Evolutionary conservation across 2,113 vertebrate genomes (phyloP), one percentile per base, ranked within the genome.

Genomic region (Geococcyx californianus): DNA sequence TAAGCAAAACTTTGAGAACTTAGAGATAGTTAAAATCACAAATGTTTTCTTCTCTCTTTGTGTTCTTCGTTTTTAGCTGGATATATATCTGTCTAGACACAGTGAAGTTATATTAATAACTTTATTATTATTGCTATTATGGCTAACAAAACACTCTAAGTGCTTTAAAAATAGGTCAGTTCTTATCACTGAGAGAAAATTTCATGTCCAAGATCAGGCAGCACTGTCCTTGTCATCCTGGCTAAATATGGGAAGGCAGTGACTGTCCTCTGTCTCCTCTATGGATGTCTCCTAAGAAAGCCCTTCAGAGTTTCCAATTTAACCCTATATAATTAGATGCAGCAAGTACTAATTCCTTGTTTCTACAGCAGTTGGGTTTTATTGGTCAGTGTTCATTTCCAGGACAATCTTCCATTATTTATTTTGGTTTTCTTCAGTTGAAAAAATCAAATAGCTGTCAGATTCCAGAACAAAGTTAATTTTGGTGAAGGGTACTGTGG

Each of bases 11-110:
- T 80, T 80, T 63, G 69, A 52, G 74, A 89, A 85, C 29, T 56
- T 75, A 76, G 28, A 56, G 33, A 79, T 66, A 54, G 49, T 62
- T 87, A 54, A 83, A 64, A 79, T 82, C 62, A 94, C 47, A 87
- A 95, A 90, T 91, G 49, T n/a, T 94, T 97, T 87, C 52, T 82
- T 29, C 62, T 89, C 52, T 67, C 82, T 91, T 82, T 91, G n/a
- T 89, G 89, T 44, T 84, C 58, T 75, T 83, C 4, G 28, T 94
- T 89, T 94, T 74, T 78, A 60, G 23, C 56, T 93, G 84, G 90
- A 95, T 82, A 87, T 34, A 91, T 81, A 95, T 94, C 81, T 95
- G 81, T 89, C 84, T 91, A 97, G 87, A 87, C 84, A 93, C 64
- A 78, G 24, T 40, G 54, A 93, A 91, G 38, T 79, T 95, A 79